Evolutionary conservation across 2,888 invertebrate species (phyloP).

Genomic region (Sepiola atlantica): DNA sequence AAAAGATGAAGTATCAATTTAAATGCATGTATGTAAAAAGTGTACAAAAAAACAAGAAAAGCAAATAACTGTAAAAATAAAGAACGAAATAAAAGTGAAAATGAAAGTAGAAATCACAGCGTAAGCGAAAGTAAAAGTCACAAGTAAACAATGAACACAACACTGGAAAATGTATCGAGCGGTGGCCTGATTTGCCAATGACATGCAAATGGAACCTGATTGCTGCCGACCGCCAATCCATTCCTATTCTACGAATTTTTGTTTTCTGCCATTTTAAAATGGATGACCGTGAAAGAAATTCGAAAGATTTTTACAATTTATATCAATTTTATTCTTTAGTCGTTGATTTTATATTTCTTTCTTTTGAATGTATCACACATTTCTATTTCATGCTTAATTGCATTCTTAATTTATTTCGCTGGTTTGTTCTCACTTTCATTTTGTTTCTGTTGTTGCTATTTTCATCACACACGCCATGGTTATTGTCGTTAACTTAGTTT

Average conservation of each 20-base stretch:
- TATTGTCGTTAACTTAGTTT: not conserved
- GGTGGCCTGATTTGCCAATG: not conserved
- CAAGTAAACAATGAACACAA: not conserved
- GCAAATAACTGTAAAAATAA: not conserved
- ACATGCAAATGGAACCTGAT: conserved; percentile 21
- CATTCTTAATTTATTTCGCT: not conserved
- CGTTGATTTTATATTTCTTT: not conserved
- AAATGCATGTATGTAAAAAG: not conserved
- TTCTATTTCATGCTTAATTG: not conserved
- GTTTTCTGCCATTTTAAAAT: not conserved
- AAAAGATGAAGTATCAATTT: not conserved
- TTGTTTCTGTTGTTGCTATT: not conserved
- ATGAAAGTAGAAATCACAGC: not conserved
- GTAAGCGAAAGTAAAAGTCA: not conserved
- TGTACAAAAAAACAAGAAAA: not conserved
- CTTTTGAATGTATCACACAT: not conserved
- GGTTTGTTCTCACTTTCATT: not conserved
- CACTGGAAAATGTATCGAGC: not conserved
- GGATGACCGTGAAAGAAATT: not conserved
- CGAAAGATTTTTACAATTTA: not conserved
- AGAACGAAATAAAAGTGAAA: not conserved
- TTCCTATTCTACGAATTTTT: not conserved
- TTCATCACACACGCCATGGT: not conserved
- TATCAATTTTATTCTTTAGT: not conserved
- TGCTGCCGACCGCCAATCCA: not conserved